Base-by-base conservation (phyloP, 2,113 vertebrate genomes). In the Forbesichthys papilliferus region DNA sequence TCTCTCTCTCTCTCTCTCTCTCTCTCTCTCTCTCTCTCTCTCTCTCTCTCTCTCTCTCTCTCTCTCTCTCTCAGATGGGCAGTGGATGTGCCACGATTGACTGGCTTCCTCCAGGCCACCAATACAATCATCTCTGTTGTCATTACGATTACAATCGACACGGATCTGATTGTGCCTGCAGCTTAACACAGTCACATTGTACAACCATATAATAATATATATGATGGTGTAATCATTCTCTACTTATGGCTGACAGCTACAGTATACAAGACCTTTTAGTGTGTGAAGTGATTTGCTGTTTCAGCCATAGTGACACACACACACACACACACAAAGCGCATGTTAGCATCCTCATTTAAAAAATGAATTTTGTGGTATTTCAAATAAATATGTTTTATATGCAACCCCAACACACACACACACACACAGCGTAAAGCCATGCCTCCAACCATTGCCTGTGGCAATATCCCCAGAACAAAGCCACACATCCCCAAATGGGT, bases 111-210 rank as follows among this genome's bases (percentile, higher is more conserved):
- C 66, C 80, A 66, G 48, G 2, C 70, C 13, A 69, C 69, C 82
- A 85, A 79, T 72, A 80, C 62, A 78, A 88, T 82, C 61, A 64
- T 55, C 66, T 66, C 49, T 49, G 59, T 56, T n/a, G 4, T 76
- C 69, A 73, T 66, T 53, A 55, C 58, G 68, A 69, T 67, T 66
- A 74, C 58, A 64, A 82, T 78, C 72, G 71, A 66, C 67, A 42
- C 16, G 14, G 14, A 12, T 67, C 36, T 78, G 18, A 68, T 46
- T 54, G 74, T 16, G 55, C 60, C 60, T 6, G 12, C 3, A 48
- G 20, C 48, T 61, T 33, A 61, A 54, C 20, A 54, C 27, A 57
- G 16, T 14, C 49, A 11, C 2, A 5, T 47, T 16, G 18, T 57
- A 27, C 7, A n/a, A 68, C 53, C 42, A 48, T 34, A 55, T 9